Conservation (phyloP, 2,113 vertebrate genomes). For the Pelecanus crispus region DNA sequence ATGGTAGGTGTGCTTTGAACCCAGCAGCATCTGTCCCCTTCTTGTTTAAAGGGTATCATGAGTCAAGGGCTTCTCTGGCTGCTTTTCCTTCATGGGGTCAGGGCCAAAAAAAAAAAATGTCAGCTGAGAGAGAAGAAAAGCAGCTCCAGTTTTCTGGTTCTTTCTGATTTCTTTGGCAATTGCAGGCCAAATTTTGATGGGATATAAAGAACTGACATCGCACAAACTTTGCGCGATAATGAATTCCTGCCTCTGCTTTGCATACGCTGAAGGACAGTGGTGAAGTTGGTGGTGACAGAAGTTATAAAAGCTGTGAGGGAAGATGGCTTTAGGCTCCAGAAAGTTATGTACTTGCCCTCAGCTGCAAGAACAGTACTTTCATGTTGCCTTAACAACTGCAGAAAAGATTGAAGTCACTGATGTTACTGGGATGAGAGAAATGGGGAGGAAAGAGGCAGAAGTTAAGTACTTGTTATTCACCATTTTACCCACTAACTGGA, state of each 20-base stretch:
- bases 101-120: neutral
- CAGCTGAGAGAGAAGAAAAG: neutral
- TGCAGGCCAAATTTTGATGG: neutral
- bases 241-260: neutral
- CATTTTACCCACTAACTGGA: neutral
- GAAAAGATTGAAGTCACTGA: neutral
- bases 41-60: neutral
- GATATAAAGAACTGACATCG: neutral
- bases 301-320: neutral
- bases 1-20: neutral
- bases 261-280: neutral
- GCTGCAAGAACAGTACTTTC: neutral
- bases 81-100: neutral
- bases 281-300: neutral
- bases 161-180: neutral
- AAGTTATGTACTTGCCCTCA: neutral
- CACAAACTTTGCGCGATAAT: accelerated
- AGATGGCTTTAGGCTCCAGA: neutral
- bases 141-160: neutral
- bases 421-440: neutral
- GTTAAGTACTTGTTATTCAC: neutral
- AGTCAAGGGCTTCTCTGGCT: neutral
- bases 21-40: neutral
- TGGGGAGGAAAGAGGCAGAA: neutral
- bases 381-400: neutral